These are phyloP conservation scores for Naja naja DNA, from an alignment of 2,113 vertebrate genomes.

Conservation along the genomic window DNA sequence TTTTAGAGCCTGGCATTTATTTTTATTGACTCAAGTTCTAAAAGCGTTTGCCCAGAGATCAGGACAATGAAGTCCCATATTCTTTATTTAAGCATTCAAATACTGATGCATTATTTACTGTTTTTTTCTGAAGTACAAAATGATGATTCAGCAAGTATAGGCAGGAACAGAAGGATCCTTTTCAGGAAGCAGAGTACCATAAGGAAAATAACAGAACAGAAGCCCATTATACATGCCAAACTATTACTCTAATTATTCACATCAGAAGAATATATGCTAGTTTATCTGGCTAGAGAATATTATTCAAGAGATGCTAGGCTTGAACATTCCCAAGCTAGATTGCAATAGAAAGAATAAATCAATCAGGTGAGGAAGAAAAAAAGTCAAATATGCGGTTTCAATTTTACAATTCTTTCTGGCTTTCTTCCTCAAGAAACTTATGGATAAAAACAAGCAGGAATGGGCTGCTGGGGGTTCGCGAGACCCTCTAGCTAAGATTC, in stretches of 20 bases:
- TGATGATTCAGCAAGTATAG: conserved; percentile 40
- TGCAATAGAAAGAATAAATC: conserved; percentile 30
- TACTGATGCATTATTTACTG: conserved; percentile 47
- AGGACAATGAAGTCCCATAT: conserved; percentile 5
- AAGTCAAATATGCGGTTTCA: conserved; percentile 47
- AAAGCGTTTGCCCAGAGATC: background rate
- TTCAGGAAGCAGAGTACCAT: conserved; percentile 37
- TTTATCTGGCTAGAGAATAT: background rate
- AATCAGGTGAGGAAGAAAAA: conserved; percentile 31
- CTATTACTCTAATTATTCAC: conserved; percentile 37
- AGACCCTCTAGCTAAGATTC: too few species aligned
- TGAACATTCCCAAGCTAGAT: conserved; percentile 37
- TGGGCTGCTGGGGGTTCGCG: too few species aligned
- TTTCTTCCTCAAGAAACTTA: conserved; percentile 19
- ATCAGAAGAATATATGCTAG: conserved; percentile 48
- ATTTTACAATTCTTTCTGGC: conserved; percentile 32
- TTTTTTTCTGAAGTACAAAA: conserved; percentile 53
- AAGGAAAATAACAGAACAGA: conserved; percentile 46
- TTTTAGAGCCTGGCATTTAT: background rate
- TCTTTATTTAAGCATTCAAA: background rate
- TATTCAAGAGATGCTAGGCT: background rate
- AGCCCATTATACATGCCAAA: conserved; percentile 49
- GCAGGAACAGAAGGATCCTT: conserved; percentile 42
- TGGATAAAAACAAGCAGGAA: background rate
- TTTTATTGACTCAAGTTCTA: background rate